These are phyloP conservation scores for Epinotia demarniana DNA, from an alignment of 2,888 invertebrate species.

Conservation along the genomic window DNA sequence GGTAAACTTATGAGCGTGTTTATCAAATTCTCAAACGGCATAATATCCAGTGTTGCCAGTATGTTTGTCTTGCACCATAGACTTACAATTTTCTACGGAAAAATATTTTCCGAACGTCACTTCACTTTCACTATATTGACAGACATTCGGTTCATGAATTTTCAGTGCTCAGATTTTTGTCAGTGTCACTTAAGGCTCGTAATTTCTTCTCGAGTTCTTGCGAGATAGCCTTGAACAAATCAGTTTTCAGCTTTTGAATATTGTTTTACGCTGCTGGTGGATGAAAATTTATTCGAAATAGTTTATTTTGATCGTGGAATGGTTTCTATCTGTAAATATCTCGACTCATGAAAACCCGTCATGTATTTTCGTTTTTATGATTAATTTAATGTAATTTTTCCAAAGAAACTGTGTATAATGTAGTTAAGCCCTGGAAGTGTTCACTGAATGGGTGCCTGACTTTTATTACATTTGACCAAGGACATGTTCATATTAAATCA, in stretches of 20 bases:
- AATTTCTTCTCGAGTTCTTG: constrained; percentile 32
- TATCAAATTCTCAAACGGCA: background rate
- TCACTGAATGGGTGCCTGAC: constrained; percentile 70
- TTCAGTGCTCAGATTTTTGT: constrained; percentile 45
- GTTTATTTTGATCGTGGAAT: constrained; percentile 10
- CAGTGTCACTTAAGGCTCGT: constrained; percentile 45
- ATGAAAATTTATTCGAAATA: background rate
- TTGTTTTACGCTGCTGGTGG: constrained; percentile 12
- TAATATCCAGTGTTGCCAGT: background rate
- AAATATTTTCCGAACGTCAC: constrained; percentile 35
- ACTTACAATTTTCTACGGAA: constrained; percentile 6
- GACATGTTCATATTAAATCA: constrained; percentile 82
- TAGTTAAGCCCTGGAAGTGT: constrained; percentile 59
- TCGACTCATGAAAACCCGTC: constrained; percentile 29
- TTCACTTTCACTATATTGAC: constrained; percentile 43
- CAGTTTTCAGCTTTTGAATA: constrained; percentile 28
- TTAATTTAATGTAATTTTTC: constrained; percentile 49
- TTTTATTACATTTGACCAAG: constrained; percentile 74
- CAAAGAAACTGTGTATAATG: constrained; percentile 57
- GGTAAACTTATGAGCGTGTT: background rate
- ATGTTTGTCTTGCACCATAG: constrained; percentile 25
- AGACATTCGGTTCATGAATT: constrained; percentile 41
- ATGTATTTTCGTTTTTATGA: constrained; percentile 53
- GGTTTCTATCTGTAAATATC: constrained; percentile 19
- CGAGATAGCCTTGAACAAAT: constrained; percentile 27